phyloP scores from a whole-genome alignment of 1,140 invertebrate genomes.

The Diorhabda elongata region DNA sequence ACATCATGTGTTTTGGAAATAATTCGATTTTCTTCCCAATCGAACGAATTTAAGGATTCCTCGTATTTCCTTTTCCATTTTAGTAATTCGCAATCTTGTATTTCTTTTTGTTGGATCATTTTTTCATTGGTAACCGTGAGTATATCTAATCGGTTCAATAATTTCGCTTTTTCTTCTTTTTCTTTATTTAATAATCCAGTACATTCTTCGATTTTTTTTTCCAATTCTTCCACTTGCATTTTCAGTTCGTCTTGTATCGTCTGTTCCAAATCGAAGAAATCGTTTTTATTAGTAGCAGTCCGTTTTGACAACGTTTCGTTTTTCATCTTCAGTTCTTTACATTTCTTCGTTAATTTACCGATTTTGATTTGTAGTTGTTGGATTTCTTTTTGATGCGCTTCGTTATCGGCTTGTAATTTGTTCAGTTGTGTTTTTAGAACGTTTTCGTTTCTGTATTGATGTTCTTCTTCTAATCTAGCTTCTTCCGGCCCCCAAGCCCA shows the following conservation, averaged over 20 bases:
- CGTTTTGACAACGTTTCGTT: constrained; percentile 59
- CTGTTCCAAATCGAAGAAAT: constrained; percentile 63
- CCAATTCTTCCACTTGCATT: constrained; percentile 60
- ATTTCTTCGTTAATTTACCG: constrained; percentile 65
- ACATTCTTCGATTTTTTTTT: constrained; percentile 60
- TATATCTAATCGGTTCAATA: constrained; percentile 68
- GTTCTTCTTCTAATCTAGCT: constrained; percentile 46
- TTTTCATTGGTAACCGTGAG: constrained; percentile 72
- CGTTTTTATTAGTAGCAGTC: constrained; percentile 33
- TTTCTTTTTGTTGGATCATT: constrained; percentile 73
- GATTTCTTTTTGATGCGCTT: constrained; percentile 54
- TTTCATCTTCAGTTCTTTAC: constrained; percentile 67
- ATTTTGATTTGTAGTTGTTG: constrained; percentile 60
- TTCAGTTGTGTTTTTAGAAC: constrained; percentile 28
- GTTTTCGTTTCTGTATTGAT: constrained; percentile 35
- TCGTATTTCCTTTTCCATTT: constrained; percentile 64
- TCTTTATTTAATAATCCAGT: constrained; percentile 56
- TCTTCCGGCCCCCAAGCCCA: constrained; percentile 58
- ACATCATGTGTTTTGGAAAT: constrained; percentile 9
- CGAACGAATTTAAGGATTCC: constrained; percentile 42
- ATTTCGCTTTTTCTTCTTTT: constrained; percentile 59
- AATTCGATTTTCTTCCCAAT: constrained; percentile 40
- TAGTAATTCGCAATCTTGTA: constrained; percentile 65
- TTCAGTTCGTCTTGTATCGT: constrained; percentile 73
- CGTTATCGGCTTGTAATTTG: constrained; percentile 50